Evolutionary conservation across 2,113 vertebrate species (phyloP).

Genomic region (Bufo gargarizans): DNA sequence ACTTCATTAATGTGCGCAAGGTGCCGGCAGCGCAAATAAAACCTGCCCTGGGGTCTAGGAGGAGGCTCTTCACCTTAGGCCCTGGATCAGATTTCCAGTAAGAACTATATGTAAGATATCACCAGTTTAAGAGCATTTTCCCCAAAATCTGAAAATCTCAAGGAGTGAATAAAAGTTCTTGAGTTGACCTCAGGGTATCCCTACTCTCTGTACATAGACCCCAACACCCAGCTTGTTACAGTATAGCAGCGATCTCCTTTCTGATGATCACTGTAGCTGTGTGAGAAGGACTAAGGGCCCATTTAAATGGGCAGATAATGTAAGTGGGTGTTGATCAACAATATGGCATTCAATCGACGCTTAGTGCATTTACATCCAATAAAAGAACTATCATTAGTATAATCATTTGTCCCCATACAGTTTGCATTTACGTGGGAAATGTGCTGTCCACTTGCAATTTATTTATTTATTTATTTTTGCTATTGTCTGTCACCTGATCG

Average conservation of each 20-base stretch:
- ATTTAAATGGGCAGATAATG: too few species aligned
- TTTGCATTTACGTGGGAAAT: too few species aligned
- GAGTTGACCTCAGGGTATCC: neutral
- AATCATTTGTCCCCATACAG: too few species aligned
- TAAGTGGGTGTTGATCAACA: too few species aligned
- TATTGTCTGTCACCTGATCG: too few species aligned
- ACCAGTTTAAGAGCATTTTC: neutral
- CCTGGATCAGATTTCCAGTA: neutral
- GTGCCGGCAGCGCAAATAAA: slow-evolving; percentile 25
- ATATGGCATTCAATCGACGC: too few species aligned
- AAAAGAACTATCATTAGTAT: too few species aligned
- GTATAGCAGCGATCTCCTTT: neutral
- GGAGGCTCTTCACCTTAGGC: neutral
- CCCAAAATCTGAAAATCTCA: neutral
- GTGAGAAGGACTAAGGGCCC: too few species aligned
- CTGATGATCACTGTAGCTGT: too few species aligned
- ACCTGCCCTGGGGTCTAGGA: neutral
- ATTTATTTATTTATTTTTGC: too few species aligned
- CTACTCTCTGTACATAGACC: neutral
- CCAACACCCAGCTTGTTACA: neutral
- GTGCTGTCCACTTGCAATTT: too few species aligned
- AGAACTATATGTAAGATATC: neutral
- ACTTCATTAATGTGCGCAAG: slow-evolving; percentile 40
- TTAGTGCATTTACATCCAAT: too few species aligned
- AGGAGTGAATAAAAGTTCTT: neutral